Evolutionary conservation across 2,113 vertebrate genomes (phyloP).

Genomic region (Eira barbara): DNA sequence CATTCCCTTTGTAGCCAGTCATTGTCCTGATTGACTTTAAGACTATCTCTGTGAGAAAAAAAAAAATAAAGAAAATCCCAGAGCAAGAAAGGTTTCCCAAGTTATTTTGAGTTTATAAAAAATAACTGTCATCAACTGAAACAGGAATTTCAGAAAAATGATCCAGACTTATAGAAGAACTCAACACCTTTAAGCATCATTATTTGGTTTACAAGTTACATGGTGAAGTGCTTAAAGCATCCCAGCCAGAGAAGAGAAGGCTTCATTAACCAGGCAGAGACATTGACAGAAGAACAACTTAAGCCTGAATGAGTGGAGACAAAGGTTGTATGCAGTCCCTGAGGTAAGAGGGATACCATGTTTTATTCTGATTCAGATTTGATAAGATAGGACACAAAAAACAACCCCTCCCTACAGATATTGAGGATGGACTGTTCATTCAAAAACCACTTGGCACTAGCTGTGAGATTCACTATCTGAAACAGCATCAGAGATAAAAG

Average conservation of each 20-base stretch:
- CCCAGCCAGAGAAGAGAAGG: neutral
- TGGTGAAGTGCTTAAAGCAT: neutral
- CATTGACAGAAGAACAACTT: neutral
- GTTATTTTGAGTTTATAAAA: conserved; percentile 33
- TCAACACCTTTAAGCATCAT: neutral
- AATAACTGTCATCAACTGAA: neutral
- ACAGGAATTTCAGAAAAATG: conserved; percentile 17
- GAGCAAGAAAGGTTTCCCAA: neutral
- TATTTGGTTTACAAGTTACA: neutral
- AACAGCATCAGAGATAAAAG: neutral
- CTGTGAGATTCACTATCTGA: neutral
- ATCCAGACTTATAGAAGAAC: neutral
- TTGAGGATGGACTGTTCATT: neutral
- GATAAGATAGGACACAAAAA: conserved; percentile 17
- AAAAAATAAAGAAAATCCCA: neutral
- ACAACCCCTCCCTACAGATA: neutral
- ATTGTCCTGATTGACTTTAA: conserved; percentile 10
- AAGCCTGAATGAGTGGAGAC: neutral
- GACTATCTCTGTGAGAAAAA: neutral
- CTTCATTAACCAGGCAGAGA: neutral
- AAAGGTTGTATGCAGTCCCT: neutral
- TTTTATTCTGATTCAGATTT: conserved; percentile 9
- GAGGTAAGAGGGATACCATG: neutral
- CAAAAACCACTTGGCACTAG: neutral
- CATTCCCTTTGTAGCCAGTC: neutral